Base-by-base conservation (phyloP, 2,797 vertebrate genomes). In the Eulemur coronatus region DNA sequence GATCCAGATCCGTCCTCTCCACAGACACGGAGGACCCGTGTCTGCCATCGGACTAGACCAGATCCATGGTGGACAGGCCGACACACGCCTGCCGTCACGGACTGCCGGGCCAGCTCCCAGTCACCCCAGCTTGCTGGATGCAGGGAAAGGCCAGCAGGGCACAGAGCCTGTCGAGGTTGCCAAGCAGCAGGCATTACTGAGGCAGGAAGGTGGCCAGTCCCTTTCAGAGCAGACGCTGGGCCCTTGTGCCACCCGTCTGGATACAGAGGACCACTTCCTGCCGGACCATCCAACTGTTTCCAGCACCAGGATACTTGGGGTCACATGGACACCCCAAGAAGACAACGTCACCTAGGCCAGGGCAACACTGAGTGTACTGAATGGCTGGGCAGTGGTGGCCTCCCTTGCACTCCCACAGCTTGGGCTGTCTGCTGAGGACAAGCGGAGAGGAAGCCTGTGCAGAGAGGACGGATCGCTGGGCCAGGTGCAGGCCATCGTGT, bases 21-120 rank as follows among this genome's bases (percentile, higher is more conserved):
- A 43, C 76, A 48, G 46, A 48, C 5, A 2, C 0, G 0, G 24
- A 9, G 14, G 11, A 1, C 81, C 1, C 5, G 26, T 24, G 24
- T 13, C 61, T 26, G 75, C 30, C 41, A 0, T 1, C 0, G 12
- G 15, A 65, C 35, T 22, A 20, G 46, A 48, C 8, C 22, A 14
- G 86, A 24, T 13, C 43, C 35, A 18, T 2, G 8, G 22, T 0
- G 12, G 48, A 8, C 59, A 76, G n/a, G 24, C 35, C 0, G 85
- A 63, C 14, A 33, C 30, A 2, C 2, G 0, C 2, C 46, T 2
- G 7, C 5, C 4, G 2, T n/a, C 52, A 35, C 0, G 4, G 76
- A 48, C 7, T 1, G 33, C 50, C n/a, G 3, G 65, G 5, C 28
- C 24, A 26, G 59, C 2, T 59, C 28, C 63, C 18, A 2, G 78